These are phyloP conservation scores for Acropora yongei DNA, from an alignment of 64 coral and sea anemone genomes.

Conservation along the genomic window DNA sequence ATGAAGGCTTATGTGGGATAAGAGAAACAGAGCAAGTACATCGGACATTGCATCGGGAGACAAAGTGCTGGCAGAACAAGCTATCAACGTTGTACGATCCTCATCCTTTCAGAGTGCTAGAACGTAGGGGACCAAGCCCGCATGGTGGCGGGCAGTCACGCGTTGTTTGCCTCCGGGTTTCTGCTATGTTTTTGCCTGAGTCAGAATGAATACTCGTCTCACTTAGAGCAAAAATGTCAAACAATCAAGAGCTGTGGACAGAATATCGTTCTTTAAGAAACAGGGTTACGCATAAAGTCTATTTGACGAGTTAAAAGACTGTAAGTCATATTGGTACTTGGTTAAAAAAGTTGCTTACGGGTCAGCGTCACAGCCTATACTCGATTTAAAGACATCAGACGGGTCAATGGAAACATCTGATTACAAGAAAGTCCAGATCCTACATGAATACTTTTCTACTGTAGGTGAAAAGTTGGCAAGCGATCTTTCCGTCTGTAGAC, in stretches of 20 bases:
- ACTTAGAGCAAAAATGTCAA: too few species aligned
- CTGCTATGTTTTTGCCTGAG: too few species aligned
- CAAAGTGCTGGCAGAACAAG: constrained; percentile 46
- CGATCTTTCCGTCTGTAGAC: too few species aligned
- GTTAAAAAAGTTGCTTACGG: not conserved
- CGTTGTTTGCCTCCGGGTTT: too few species aligned
- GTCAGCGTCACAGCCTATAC: not conserved
- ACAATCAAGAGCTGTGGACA: too few species aligned
- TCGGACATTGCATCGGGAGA: constrained; percentile 44
- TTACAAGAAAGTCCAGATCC: not conserved
- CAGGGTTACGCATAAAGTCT: too few species aligned
- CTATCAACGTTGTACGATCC: constrained; percentile 46
- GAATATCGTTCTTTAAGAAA: too few species aligned
- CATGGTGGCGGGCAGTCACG: too few species aligned
- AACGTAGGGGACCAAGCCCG: constrained; percentile 7
- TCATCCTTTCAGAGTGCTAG: constrained; percentile 35
- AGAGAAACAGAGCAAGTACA: constrained; percentile 10
- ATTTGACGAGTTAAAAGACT: too few species aligned
- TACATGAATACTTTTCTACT: constrained; percentile 3
- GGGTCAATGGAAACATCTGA: not conserved
- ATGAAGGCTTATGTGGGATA: constrained; percentile 12
- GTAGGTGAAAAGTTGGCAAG: not conserved
- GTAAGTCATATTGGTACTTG: too few species aligned
- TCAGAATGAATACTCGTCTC: too few species aligned
- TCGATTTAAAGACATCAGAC: not conserved